These are phyloP conservation scores for Colinus virginianus DNA, from an alignment of 2,113 vertebrate species.

Conservation along the genomic window DNA sequence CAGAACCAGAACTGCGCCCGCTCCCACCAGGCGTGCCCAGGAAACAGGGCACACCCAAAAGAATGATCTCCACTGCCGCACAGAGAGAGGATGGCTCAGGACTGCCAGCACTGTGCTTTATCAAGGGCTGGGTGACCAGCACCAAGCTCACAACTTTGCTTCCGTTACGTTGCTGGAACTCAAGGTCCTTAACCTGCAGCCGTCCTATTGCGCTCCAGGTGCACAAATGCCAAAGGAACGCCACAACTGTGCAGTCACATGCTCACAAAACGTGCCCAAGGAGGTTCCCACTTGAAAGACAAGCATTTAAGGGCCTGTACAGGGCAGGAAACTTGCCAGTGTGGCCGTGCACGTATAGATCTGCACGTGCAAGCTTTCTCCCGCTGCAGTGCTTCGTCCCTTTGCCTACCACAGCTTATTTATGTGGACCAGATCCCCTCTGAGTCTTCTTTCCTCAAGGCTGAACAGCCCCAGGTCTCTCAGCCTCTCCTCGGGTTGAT, in stretches of 20 bases:
- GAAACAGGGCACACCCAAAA: not conserved
- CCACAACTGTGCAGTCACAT: not conserved
- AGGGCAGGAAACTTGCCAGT: rapidly evolving
- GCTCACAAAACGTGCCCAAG: rapidly evolving
- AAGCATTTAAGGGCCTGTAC: not conserved
- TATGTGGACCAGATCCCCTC: no score
- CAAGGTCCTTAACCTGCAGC: not conserved
- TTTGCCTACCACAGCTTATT: no score
- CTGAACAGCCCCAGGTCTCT: no score
- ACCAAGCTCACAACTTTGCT: not conserved
- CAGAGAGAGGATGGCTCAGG: no score
- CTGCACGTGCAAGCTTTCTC: not conserved
- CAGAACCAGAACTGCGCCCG: rapidly evolving
- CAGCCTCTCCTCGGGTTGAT: not conserved
- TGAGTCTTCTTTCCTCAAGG: no score
- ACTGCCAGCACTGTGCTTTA: no score
- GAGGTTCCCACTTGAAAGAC: not conserved
- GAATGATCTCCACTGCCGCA: no score
- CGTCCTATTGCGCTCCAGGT: not conserved
- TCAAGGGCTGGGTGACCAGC: no score
- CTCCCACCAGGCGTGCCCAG: no score
- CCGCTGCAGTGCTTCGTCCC: no score
- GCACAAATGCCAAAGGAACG: not conserved
- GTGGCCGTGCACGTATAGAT: not conserved
- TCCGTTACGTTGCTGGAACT: not conserved